Conservation (phyloP, 2,888 invertebrate genomes). For the Micoletzkya japonica region DNA sequence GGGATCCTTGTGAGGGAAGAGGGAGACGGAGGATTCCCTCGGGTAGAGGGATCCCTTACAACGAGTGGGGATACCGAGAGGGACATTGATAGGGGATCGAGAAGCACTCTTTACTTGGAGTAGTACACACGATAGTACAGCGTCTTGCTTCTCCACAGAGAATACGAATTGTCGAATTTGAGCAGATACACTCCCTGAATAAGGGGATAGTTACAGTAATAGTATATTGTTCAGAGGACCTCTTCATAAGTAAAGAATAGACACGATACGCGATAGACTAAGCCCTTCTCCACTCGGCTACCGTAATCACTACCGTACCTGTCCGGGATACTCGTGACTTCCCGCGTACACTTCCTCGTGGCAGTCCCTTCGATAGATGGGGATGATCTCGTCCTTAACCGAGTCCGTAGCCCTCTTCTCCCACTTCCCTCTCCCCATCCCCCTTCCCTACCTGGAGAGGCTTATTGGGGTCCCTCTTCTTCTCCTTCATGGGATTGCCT, state of each 20-base stretch:
- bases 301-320: slow-evolving; percentile 70
- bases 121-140: slow-evolving; percentile 98
- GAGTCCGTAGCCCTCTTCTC: not conserved
- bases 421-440: not conserved
- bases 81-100: not conserved
- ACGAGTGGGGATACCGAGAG: no score
- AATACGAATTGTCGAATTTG: slow-evolving; percentile 97
- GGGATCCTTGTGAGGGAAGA: no score
- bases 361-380: slow-evolving; percentile 91
- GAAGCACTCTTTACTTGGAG: slow-evolving; percentile 66
- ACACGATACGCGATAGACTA: not conserved
- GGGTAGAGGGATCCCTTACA: no score
- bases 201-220: not conserved
- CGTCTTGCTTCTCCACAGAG: slow-evolving; percentile 97
- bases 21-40: no score
- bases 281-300: not conserved
- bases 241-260: not conserved
- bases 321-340: slow-evolving; percentile 91
- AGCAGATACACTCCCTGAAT: slow-evolving; percentile 26
- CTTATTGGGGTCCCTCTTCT: slow-evolving; percentile 54
- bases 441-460: slow-evolving; percentile 69
- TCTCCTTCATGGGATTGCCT: slow-evolving; percentile 64
- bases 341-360: slow-evolving; percentile 97
- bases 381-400: slow-evolving; percentile 79
- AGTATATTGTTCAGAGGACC: no score